Evolutionary conservation across 2,797 vertebrate species (phyloP), one percentile per base, ranked within the genome.

Genomic region (Echeneis naucrates): DNA sequence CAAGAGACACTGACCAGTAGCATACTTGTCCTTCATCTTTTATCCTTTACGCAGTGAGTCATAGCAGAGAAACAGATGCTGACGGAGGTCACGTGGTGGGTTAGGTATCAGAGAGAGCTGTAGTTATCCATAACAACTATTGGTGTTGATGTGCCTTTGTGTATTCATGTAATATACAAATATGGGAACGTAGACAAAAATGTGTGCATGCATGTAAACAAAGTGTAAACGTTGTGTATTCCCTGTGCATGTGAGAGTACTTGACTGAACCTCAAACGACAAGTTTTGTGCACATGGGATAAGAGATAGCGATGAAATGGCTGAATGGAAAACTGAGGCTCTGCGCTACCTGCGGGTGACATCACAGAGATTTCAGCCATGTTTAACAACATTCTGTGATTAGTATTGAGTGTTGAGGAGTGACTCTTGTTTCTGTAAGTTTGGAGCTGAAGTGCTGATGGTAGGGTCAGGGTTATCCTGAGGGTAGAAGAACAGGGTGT

Each of bases 401-500:
- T 0, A 66, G 59, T 47, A 52, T 30, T 64, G 5, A n/a, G 17
- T 27, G 51, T 42, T 65, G 10, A 54, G 40, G 14, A 11, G 35
- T 12, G 12, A 27, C n/a, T 50, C n/a, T 6, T n/a, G 35, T 50
- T 59, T 10, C 27, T 55, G 30, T 35, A 14, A 30, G 57, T 10
- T 8, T 55, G 16, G 38, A 35, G 23, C 27, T 33, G 24, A 40
- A 45, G 45, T 35, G 27, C 38, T 66, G 52, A 72, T n/a, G 32
- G 5, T 62, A 27, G 60, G 50, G 57, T 80, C 68, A 57, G 48
- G 45, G 58, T 59, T 68, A 21, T 51, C 35, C 12, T 65, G 21
- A 75, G 52, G 45, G 51, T 32, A 60, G 45, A 42, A 24, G 60
- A 26, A 26, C 44, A 53, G 72, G 50, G 37, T 38, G 3, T 70